Evolutionary conservation across 2,888 invertebrate species (phyloP), one percentile per base, ranked within the genome.

Genomic region (Dioctria rufipes): DNA sequence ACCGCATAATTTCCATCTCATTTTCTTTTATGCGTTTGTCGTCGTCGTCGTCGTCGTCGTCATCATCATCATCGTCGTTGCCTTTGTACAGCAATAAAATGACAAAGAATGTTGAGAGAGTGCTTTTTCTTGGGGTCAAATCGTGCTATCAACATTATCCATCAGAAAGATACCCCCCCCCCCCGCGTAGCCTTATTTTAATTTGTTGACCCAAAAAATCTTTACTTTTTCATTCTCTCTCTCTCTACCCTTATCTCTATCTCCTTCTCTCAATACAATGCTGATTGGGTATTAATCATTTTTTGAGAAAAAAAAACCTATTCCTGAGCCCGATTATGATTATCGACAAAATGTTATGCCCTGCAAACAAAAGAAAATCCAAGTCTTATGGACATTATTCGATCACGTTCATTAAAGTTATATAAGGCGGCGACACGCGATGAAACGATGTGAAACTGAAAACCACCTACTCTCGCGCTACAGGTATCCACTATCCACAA

Each of bases 51-150:
- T 40, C 42, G 6, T 13, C 13, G 40, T 73, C 58, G 13, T 73
- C 73, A 58, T 60, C 25, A 25, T 25, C 25, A 25, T 25, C 25
- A 25, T 25, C 25, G 25, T 25, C 25, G 25, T 25, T 25, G 25
- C 2, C 25, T 0, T 25, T 25, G 25, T 1, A 25, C 25, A 25
- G 25, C 25, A 25, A 25, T 25, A 2, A 25, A 25, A 8, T 11
- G 60, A 42, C 6, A 60, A 43, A 58, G 42, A 40, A 73, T 60
- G 54, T 73, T 73, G 73, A 69, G 49, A 69, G 51, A 73, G 58
- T 73, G 42, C 58, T 60, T 73, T 60, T 73, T n/a, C 73, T 42
- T 40, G 73, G 42, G 73, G 73, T 73, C 73, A 73, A 42, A 73
- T 73, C 73, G 73, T 73, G 73, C 9, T 54, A 39, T 39, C 46